Evolutionary conservation across 2,797 vertebrate species (phyloP).

Genomic region (Alectoris magna): DNA sequence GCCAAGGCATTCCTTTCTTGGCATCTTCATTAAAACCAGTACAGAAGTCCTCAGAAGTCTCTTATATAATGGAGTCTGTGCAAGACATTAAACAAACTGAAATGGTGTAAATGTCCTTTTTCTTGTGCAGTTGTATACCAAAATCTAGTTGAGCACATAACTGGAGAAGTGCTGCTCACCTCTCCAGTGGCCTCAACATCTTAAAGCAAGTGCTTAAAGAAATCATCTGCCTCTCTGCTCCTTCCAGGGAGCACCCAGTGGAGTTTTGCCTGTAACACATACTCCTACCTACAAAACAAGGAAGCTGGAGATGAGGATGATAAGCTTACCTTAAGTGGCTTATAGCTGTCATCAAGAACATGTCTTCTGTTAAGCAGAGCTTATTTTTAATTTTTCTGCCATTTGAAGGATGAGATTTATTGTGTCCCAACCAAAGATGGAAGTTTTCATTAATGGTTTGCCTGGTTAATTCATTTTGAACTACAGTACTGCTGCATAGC

Average conservation of each 20-base stretch:
- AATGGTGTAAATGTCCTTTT: not conserved
- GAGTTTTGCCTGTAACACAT: not conserved
- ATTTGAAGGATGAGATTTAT: not conserved
- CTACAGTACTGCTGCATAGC: not conserved
- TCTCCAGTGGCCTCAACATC: not conserved
- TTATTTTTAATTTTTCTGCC: not conserved
- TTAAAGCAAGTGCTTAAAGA: not conserved
- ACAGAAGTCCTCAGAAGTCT: not conserved
- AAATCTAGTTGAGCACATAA: not conserved
- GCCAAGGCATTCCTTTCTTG: not conserved
- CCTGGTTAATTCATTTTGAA: not conserved
- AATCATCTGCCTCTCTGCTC: not conserved
- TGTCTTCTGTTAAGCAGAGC: not conserved
- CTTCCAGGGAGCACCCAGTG: not conserved
- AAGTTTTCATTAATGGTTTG: not conserved
- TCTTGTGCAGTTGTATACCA: not conserved
- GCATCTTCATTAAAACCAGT: not conserved
- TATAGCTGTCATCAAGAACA: conserved; percentile 10
- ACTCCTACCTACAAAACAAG: not conserved
- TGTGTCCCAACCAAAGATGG: not conserved
- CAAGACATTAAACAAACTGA: not conserved
- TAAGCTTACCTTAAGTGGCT: conserved; percentile 50
- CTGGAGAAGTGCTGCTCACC: not conserved
- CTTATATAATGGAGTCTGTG: too few relatives aligned
- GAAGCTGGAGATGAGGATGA: not conserved